phyloP scores from a whole-genome alignment of 2,113 vertebrate species.

The Cnemophilus loriae region DNA sequence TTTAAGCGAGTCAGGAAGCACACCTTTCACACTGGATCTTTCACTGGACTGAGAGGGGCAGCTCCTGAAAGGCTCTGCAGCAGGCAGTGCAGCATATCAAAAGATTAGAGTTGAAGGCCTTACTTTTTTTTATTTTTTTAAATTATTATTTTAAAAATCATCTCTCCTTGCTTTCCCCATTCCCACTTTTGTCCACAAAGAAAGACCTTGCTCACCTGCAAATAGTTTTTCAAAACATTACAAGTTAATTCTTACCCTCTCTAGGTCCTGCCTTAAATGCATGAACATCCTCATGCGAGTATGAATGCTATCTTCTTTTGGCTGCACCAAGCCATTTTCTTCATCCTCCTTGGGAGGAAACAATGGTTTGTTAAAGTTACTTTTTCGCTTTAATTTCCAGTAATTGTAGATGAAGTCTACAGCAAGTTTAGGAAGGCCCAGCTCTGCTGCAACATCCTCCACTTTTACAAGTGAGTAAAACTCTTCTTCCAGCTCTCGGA shows the following conservation, averaged over 20 bases:
- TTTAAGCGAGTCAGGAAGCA: neutral
- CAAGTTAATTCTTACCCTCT: slow-evolving; percentile 82
- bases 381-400: slow-evolving; percentile 97
- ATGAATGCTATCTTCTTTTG: slow-evolving; percentile 94
- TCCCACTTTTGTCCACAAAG: neutral
- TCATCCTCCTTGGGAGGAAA: slow-evolving; percentile 92
- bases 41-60: neutral
- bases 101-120: neutral
- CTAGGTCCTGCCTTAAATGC: slow-evolving; percentile 95
- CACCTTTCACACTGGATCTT: neutral
- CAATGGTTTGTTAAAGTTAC: slow-evolving; percentile 91
- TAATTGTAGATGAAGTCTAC: slow-evolving; percentile 96
- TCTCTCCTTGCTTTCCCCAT: neutral
- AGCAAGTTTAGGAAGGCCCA: slow-evolving; percentile 77
- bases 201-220: neutral
- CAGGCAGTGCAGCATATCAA: neutral
- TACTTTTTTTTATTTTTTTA: neutral
- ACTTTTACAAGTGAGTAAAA: slow-evolving; percentile 87
- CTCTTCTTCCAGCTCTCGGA: slow-evolving; percentile 92
- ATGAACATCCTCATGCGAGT: slow-evolving; percentile 99
- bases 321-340: slow-evolving; percentile 86
- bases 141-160: neutral
- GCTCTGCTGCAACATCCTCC: slow-evolving; percentile 81
- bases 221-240: neutral
- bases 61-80: neutral